A percentile compares a stretch with the other conserved stretches of the same genome.
Evolutionary conservation across 2,113 vertebrate genomes (phyloP).

Genomic region (Lasiurus borealis): DNA sequence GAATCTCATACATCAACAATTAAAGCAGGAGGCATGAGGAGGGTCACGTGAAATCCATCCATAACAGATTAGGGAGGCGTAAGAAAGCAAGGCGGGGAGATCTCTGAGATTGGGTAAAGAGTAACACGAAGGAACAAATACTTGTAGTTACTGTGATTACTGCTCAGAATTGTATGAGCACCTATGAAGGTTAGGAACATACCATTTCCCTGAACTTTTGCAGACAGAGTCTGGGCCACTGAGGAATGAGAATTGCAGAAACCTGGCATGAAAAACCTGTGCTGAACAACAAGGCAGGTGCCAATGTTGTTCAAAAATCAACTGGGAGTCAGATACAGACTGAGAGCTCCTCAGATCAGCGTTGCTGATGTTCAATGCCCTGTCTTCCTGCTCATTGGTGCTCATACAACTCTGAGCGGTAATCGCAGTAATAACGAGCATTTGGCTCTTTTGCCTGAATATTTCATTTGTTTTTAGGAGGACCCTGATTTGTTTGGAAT

Average conservation of each 20-base stretch:
- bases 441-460: neutral
- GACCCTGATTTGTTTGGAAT: neutral
- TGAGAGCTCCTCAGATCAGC: too few relatives aligned
- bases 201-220: neutral
- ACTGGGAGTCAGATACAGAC: neutral
- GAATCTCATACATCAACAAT: neutral
- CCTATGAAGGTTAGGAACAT: neutral
- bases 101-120: neutral
- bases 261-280: neutral
- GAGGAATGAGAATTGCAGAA: neutral
- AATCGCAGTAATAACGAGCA: rapidly evolving
- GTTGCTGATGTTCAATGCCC: neutral
- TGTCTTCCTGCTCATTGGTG: neutral
- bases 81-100: neutral
- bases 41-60: neutral
- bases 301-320: neutral
- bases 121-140: neutral
- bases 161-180: neutral
- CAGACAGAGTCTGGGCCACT: neutral
- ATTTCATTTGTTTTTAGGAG: neutral
- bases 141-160: neutral
- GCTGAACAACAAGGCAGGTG: neutral
- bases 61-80: neutral
- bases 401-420: neutral
- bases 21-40: neutral